Base-by-base conservation (phyloP, 2,113 vertebrate species). In the Solea solea region DNA sequence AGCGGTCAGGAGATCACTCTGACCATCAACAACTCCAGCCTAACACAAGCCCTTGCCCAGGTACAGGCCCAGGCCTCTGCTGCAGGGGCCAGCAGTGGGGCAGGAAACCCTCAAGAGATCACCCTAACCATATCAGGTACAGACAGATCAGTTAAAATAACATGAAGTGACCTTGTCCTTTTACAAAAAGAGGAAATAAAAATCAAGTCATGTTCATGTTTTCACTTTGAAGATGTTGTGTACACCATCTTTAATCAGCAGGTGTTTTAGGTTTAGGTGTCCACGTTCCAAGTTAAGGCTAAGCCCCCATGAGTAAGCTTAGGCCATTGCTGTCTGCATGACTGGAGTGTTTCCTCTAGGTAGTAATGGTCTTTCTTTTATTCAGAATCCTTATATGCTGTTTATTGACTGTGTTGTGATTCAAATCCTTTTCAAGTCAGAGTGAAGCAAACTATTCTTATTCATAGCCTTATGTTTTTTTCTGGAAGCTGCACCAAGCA, bases 71-170 rank as follows among this genome's bases (percentile, higher is more conserved):
- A 89, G 55, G 88, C 88, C n/a, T 86, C 90, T 2, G 94, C 95
- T 11, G 91, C 94, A 3, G 71, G 94, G 1, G 78, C 92, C 10
- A 74, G 90, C 0, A 74, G 87, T 0, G 86, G 93, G n/a, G 89
- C 94, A 4, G 95, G 90, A 75, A 93, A 94, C 42, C 94, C 95
- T 12, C 96, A 96, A 90, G 97, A 98, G 87, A 99, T 99, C 85
- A 99, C 97, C 0, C 95, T 99, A 64, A 99, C 98, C 6, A 98
- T 99, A 94, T 98, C 97, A 82, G 97, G 97, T 97, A 78, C 11
- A 48, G 5, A 21, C 8, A 25, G 8, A 12, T 51, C 52, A 10
- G 58, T 34, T 25, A 16, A 46, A 69, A 58, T 44, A 28, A 39
- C 6, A 59, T 64, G 16, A 9, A 61, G 41, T 52, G 6, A 46